Evolutionary conservation across 2,113 vertebrate species (phyloP).

Genomic region (Zosterops japonicus): DNA sequence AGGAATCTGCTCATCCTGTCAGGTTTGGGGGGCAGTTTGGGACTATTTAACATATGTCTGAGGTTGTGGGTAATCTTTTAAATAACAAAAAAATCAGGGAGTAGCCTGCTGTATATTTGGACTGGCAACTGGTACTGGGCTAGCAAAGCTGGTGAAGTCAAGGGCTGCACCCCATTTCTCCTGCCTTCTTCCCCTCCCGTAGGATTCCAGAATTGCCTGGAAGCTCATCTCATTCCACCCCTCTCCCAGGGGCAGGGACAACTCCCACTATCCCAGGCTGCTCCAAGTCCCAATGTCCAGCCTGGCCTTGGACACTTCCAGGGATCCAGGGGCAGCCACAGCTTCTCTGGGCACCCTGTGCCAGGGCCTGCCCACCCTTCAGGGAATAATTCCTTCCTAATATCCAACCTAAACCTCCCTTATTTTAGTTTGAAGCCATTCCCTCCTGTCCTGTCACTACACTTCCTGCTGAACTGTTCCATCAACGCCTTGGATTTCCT

Average conservation of each 20-base stretch:
- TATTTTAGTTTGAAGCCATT: background rate
- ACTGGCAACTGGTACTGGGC: background rate
- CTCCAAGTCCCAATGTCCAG: background rate
- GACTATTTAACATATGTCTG: accelerated
- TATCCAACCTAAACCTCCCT: background rate
- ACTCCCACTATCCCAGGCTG: accelerated
- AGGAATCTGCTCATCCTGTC: background rate
- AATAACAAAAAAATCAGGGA: background rate
- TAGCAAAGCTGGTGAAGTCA: background rate
- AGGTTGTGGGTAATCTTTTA: background rate
- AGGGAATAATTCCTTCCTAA: background rate
- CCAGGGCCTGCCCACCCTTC: background rate
- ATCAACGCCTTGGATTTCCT: background rate
- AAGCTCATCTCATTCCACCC: background rate
- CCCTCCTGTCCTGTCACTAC: background rate
- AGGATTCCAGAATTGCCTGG: background rate
- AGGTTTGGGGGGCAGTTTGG: accelerated
- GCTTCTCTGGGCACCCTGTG: background rate
- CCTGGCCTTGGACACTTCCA: background rate
- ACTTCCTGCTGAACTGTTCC: background rate
- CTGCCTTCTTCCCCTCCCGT: background rate
- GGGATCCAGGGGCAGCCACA: background rate
- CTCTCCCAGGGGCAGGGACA: background rate
- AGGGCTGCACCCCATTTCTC: background rate
- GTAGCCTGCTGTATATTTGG: background rate